These are phyloP conservation scores for Drosophila pseudotalamancana DNA, from an alignment of 2,888 invertebrate species.

Conservation along the genomic window DNA sequence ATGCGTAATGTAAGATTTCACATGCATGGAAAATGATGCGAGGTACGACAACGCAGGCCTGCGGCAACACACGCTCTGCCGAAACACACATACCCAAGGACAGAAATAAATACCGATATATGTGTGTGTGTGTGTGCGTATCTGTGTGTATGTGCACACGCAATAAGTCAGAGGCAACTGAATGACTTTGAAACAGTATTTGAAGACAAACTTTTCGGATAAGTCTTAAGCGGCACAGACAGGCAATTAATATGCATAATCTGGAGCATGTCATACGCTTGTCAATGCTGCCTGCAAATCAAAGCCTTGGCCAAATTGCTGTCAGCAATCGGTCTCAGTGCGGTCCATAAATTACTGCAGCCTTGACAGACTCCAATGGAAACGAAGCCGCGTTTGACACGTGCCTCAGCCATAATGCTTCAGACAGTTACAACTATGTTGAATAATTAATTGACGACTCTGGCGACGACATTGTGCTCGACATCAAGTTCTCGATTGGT, in stretches of 20 bases:
- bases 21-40: conserved; percentile 33
- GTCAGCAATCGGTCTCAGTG: conserved; percentile 61
- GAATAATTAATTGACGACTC: conserved; percentile 65
- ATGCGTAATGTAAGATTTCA: conserved; percentile 39
- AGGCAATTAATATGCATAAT: conserved; percentile 75
- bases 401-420: conserved; percentile 43
- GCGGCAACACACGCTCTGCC: conserved; percentile 1
- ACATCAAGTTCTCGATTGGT: conserved; percentile 8
- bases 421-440: conserved; percentile 24
- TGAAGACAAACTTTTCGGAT: conserved; percentile 10
- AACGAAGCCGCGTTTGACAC: conserved; percentile 50
- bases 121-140: not conserved
- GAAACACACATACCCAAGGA: not conserved
- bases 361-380: conserved; percentile 42
- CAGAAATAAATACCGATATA: not conserved
- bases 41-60: conserved; percentile 12
- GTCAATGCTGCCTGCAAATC: conserved; percentile 55
- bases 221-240: conserved; percentile 19
- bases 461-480: conserved; percentile 56
- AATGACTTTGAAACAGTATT: conserved; percentile 26
- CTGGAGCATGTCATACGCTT: conserved; percentile 51
- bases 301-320: conserved; percentile 46
- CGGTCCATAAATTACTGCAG: conserved; percentile 63
- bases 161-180: conserved; percentile 16
- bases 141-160: not conserved